Evolutionary conservation across 2,797 vertebrate species (phyloP), one percentile per base, ranked within the genome.

Genomic region (Premnoplex brunnescens): DNA sequence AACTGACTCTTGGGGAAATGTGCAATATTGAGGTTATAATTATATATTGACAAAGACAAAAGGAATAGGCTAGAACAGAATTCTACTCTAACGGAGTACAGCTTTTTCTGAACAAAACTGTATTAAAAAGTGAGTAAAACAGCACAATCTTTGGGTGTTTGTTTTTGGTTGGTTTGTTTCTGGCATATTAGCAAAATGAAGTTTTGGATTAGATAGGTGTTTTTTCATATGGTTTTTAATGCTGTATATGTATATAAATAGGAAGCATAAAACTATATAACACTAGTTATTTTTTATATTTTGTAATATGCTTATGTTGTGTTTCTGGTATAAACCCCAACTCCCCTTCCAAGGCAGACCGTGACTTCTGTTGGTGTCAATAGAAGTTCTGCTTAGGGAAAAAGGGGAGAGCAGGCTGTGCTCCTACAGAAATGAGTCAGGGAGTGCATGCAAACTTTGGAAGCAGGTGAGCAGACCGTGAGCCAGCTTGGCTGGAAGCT

Each of bases 261-360:
- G 96, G 95, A 93, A 94, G 91, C 94, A 91, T 92, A 94, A 94
- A 95, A 92, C 77, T 88, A 92, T 88, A 56, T 79, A 95, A 97
- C 97, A 97, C 94, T 97, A 97, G 97, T 97, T 97, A 96, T 97
- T 97, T 98, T 97, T 97, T 97, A 96, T 96, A 97, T 94, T 98
- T 97, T 97, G 84, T 97, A 97, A 95, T 96, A 96, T 52, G 90
- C 96, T 94, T 94, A 69, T 63, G 27, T 92, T 88, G 94, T 95
- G 97, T 97, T 97, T 90, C 95, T 96, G 94, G 77, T 95, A 69
- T 93, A 76, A 91, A 72, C 80, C 72, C 76, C 76, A 2, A 9
- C 44, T 85, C 82, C 81, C 69, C 67, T 89, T 15, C 89, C 23
- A 39, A 89, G 88, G 94, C 85, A 89, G 54, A 93, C 66, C 34